These are phyloP conservation scores for Deilephila elpenor DNA, from an alignment of 2,888 invertebrate species.

Conservation along the genomic window DNA sequence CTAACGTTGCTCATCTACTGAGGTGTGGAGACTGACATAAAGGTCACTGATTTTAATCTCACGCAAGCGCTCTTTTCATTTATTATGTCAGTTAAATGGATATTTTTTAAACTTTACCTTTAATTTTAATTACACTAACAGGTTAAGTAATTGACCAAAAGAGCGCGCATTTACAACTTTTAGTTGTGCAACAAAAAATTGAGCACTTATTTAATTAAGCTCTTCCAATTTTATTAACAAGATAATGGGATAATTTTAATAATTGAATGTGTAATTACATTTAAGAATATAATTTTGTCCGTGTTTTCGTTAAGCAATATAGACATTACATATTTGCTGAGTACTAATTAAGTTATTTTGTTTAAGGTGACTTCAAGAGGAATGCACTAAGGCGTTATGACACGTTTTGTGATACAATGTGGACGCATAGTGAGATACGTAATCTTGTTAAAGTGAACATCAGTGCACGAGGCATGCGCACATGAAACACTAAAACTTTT, in stretches of 20 bases:
- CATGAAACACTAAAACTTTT: constrained; percentile 34
- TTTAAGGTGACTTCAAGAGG: constrained; percentile 43
- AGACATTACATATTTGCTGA: no score
- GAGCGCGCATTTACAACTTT: not conserved
- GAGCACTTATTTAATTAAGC: constrained; percentile 1
- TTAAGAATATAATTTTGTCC: no score
- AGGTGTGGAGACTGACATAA: not conserved
- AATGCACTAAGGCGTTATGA: constrained; percentile 50
- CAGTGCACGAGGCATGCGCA: constrained; percentile 43
- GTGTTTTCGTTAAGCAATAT: no score
- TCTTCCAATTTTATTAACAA: constrained; percentile 29
- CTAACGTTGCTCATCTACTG: not conserved
- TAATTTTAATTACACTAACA: not conserved
- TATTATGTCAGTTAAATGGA: not conserved
- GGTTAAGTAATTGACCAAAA: not conserved
- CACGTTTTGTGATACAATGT: constrained; percentile 71
- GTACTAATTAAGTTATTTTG: constrained; percentile 29
- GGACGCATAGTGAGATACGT: constrained; percentile 70
- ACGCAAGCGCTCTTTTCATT: not conserved
- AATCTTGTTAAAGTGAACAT: constrained; percentile 47
- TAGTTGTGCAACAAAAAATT: constrained; percentile 10
- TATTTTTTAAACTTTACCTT: not conserved
- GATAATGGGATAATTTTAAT: constrained; percentile 30
- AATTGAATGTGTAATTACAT: not conserved
- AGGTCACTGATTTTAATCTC: not conserved